Evolutionary conservation across 2,888 invertebrate species (phyloP).

Genomic region (Oasisia sp.): DNA sequence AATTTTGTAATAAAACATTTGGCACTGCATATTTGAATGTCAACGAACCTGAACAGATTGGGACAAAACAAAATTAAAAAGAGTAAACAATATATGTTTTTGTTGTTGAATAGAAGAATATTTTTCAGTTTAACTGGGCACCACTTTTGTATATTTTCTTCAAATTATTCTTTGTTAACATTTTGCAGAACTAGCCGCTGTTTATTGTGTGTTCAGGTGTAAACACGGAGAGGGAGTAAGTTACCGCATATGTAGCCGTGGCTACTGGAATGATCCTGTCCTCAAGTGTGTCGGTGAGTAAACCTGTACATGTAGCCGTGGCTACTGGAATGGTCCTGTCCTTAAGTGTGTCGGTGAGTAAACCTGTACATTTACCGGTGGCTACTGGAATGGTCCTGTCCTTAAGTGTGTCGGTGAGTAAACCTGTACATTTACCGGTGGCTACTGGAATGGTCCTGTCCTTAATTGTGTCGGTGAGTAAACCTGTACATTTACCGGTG

Average conservation of each 20-base stretch:
- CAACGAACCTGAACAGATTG: not conserved
- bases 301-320: not conserved
- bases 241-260: not conserved
- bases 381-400: too few relatives aligned
- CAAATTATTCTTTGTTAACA: not conserved
- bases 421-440: too few relatives aligned
- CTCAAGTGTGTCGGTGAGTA: not conserved
- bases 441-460: too few relatives aligned
- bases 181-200: not conserved
- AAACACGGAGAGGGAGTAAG: not conserved
- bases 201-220: not conserved
- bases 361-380: too few relatives aligned
- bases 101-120: not conserved
- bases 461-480: too few relatives aligned
- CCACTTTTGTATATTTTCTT: not conserved
- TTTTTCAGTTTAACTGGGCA: not conserved
- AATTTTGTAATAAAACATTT: too few relatives aligned
- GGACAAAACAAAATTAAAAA: not conserved
- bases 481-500: too few relatives aligned
- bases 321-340: too few relatives aligned
- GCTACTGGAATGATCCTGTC: not conserved
- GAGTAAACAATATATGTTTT: not conserved
- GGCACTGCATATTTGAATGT: not conserved
- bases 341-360: too few relatives aligned
- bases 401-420: too few relatives aligned